Conservation (phyloP, 35 echinoderm and acorn worm species). For the Chiridota heheva region DNA sequence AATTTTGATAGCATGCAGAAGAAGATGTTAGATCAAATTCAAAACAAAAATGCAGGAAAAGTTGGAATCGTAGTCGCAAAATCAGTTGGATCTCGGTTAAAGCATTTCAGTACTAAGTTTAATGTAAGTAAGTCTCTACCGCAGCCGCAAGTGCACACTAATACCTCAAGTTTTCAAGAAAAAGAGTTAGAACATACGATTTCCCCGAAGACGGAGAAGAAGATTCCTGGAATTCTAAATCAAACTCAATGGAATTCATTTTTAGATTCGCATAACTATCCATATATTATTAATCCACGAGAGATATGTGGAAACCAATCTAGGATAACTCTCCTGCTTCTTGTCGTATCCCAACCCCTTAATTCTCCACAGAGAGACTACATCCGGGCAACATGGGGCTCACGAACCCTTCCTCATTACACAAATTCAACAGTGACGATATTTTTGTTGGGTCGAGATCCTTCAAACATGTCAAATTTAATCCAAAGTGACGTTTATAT, state of each 20-base stretch:
- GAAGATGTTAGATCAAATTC: too few relatives aligned
- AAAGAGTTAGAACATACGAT: too few relatives aligned
- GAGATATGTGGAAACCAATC: background rate
- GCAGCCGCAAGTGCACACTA: too few relatives aligned
- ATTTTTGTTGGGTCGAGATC: constrained; percentile 27
- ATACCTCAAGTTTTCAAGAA: too few relatives aligned
- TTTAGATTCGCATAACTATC: constrained; percentile 7
- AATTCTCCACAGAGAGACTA: constrained; percentile 39
- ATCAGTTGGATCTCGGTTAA: too few relatives aligned
- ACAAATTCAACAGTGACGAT: constrained; percentile 49
- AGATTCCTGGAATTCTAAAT: constrained; percentile 34
- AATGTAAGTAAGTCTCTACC: too few relatives aligned
- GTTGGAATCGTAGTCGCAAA: too few relatives aligned
- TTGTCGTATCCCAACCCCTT: constrained; percentile 47
- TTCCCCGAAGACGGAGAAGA: too few relatives aligned
- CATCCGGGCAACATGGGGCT: constrained; percentile 62
- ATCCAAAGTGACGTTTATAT: constrained; percentile 31
- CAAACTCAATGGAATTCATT: background rate
- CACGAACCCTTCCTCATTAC: background rate
- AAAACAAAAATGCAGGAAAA: too few relatives aligned
- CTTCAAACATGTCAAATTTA: background rate
- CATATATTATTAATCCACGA: constrained; percentile 3
- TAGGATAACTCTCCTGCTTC: constrained; percentile 34
- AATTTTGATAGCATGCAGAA: too few relatives aligned
- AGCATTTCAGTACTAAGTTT: too few relatives aligned